Conservation (phyloP, 2,797 vertebrate genomes). For the Heliangelus exortis region DNA sequence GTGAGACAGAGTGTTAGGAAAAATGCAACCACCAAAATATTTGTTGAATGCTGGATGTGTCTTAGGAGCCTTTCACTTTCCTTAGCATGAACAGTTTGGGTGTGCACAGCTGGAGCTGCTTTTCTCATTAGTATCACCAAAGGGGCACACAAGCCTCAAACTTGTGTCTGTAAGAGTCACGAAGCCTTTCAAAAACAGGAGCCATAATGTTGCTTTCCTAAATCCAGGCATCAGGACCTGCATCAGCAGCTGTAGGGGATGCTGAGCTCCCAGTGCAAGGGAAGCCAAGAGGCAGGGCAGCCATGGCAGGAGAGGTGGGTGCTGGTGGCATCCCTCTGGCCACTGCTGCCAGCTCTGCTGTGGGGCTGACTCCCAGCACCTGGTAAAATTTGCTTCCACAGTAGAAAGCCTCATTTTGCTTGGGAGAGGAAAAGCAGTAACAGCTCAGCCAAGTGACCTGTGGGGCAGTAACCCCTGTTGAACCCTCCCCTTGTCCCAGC, state of each 20-base stretch:
- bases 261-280: background rate
- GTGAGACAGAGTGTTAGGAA: background rate
- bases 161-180: rapidly evolving
- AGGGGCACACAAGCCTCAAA: background rate
- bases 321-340: background rate
- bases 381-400: background rate
- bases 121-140: background rate
- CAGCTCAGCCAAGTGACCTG: background rate
- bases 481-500: background rate
- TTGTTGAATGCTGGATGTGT: background rate
- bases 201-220: background rate
- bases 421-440: background rate
- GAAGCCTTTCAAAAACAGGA: background rate
- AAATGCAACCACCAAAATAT: background rate
- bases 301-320: background rate
- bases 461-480: background rate
- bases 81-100: background rate
- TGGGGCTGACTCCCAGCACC: background rate
- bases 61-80: background rate
- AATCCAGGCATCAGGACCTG: background rate
- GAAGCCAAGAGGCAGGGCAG: background rate
- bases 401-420: background rate
- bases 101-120: background rate
- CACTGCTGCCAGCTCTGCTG: background rate
- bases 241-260: background rate